phyloP scores from a whole-genome alignment of 2,888 invertebrate species.

The Hyposoter dolosus region DNA sequence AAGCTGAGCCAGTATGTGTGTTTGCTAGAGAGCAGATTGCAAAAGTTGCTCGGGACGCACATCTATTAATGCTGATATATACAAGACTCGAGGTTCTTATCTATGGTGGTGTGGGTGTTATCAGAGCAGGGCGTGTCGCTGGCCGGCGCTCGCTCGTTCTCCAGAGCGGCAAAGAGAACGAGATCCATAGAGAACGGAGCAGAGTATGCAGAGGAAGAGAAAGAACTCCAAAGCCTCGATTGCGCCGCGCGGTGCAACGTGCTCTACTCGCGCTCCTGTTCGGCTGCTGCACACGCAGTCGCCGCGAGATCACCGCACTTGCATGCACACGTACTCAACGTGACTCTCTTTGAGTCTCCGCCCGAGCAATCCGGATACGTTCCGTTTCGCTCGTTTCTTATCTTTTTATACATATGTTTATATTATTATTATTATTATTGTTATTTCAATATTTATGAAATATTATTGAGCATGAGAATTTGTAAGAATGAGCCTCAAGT shows the following conservation, averaged over 20 bases:
- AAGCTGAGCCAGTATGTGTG: slow-evolving; percentile 54
- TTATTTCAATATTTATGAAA: slow-evolving; percentile 12
- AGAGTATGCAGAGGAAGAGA: slow-evolving; percentile 45
- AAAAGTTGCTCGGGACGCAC: slow-evolving; percentile 78
- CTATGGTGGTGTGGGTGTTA: slow-evolving; percentile 84
- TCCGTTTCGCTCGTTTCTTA: slow-evolving; percentile 71
- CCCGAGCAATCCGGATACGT: slow-evolving; percentile 76
- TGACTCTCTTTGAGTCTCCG: slow-evolving; percentile 71
- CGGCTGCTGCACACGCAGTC: slow-evolving; percentile 49
- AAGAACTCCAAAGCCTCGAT: slow-evolving; percentile 48
- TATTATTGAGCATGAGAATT: background rate
- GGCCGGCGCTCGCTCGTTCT: slow-evolving; percentile 70
- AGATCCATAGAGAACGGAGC: slow-evolving; percentile 24
- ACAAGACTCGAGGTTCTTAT: slow-evolving; percentile 75
- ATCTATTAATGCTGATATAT: slow-evolving; percentile 80
- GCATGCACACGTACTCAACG: slow-evolving; percentile 55
- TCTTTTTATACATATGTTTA: slow-evolving; percentile 32
- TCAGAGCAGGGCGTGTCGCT: slow-evolving; percentile 84
- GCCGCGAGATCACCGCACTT: slow-evolving; percentile 8
- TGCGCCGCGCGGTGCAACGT: slow-evolving; percentile 55
- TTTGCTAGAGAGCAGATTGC: slow-evolving; percentile 65
- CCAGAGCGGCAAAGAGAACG: slow-evolving; percentile 32
- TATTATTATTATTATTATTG: background rate
- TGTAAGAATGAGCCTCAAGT: no score
- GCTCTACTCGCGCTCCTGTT: slow-evolving; percentile 52